Percentiles rank a stretch among this genome's conserved stretches.
Conservation (phyloP, 2,113 vertebrate species). For the Syngnathus scovelli region DNA sequence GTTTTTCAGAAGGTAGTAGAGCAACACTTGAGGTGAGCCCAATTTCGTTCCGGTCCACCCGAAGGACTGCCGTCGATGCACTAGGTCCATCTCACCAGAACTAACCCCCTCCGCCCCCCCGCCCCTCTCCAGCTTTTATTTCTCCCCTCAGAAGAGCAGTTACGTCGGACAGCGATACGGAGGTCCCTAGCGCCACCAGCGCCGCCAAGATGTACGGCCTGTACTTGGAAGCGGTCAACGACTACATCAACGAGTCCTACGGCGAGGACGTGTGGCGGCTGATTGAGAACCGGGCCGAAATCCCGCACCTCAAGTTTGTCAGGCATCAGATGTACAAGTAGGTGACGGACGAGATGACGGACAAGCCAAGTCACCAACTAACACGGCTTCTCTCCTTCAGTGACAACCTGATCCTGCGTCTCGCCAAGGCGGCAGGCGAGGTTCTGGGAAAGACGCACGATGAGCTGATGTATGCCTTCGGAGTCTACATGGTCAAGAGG, state of each 20-base stretch:
- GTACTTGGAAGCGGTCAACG: slow-evolving; percentile 72
- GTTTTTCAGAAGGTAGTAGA: slow-evolving; percentile 34
- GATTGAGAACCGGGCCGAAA: slow-evolving; percentile 72
- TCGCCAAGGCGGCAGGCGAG: slow-evolving; percentile 72
- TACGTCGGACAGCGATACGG: slow-evolving; percentile 37
- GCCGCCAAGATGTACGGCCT: slow-evolving; percentile 72
- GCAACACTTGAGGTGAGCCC: slow-evolving; percentile 15
- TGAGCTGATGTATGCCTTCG: slow-evolving; percentile 74
- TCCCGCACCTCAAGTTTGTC: slow-evolving; percentile 72
- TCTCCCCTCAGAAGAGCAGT: slow-evolving; percentile 34
- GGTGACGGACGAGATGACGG: neutral
- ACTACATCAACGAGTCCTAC: slow-evolving; percentile 73
- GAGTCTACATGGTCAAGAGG: slow-evolving; percentile 73
- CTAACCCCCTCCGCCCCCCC: neutral
- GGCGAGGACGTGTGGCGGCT: slow-evolving; percentile 73
- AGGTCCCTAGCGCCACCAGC: slow-evolving; percentile 34
- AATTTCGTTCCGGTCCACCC: neutral
- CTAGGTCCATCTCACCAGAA: neutral
- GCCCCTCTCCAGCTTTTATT: neutral
- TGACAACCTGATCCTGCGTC: slow-evolving; percentile 69
- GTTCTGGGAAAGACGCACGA: slow-evolving; percentile 73
- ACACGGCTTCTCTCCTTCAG: slow-evolving; percentile 18
- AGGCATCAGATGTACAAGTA: slow-evolving; percentile 75
- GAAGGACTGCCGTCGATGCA: neutral
- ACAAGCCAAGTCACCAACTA: neutral